Evolutionary conservation across 2,888 invertebrate species (phyloP).

Genomic region (Cremastinae sp.): DNA sequence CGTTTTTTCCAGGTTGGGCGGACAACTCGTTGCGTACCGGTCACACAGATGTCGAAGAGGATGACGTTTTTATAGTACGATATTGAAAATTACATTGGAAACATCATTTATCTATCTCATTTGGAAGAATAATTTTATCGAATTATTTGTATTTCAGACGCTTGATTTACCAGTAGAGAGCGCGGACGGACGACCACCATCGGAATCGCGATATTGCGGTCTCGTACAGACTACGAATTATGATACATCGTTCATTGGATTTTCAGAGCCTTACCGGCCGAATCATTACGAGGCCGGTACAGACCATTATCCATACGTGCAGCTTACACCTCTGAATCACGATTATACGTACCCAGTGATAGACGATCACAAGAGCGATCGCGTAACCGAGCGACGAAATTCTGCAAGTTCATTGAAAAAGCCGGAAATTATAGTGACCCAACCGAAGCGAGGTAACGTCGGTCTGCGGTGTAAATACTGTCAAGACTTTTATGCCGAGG

Average conservation of each 20-base stretch:
- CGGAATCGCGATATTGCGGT: slow-evolving; percentile 68
- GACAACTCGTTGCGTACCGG: slow-evolving; percentile 86
- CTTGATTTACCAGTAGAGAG: slow-evolving; percentile 91
- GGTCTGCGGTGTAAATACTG: slow-evolving; percentile 86
- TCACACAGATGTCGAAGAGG: slow-evolving; percentile 91
- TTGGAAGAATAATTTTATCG: too few relatives aligned
- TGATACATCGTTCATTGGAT: slow-evolving; percentile 74
- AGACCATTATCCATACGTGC: slow-evolving; percentile 92
- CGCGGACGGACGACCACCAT: slow-evolving; percentile 88
- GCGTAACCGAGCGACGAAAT: slow-evolving; percentile 72
- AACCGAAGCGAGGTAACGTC: slow-evolving; percentile 79
- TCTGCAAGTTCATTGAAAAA: slow-evolving; percentile 84
- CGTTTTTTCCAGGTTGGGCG: slow-evolving; percentile 85
- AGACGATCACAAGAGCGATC: slow-evolving; percentile 80
- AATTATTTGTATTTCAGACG: slow-evolving; percentile 85
- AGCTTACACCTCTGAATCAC: slow-evolving; percentile 88
- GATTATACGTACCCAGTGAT: slow-evolving; percentile 94
- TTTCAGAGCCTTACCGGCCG: slow-evolving; percentile 73
- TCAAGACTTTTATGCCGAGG: slow-evolving; percentile 90
- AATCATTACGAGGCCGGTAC: slow-evolving; percentile 78
- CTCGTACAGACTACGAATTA: slow-evolving; percentile 72
- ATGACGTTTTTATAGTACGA: slow-evolving; percentile 96
- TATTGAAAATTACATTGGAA: too few relatives aligned
- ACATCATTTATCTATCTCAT: too few relatives aligned
- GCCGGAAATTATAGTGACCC: slow-evolving; percentile 82